phyloP scores from a whole-genome alignment of 2,888 invertebrate species.

The Lasius fuliginosus region DNA sequence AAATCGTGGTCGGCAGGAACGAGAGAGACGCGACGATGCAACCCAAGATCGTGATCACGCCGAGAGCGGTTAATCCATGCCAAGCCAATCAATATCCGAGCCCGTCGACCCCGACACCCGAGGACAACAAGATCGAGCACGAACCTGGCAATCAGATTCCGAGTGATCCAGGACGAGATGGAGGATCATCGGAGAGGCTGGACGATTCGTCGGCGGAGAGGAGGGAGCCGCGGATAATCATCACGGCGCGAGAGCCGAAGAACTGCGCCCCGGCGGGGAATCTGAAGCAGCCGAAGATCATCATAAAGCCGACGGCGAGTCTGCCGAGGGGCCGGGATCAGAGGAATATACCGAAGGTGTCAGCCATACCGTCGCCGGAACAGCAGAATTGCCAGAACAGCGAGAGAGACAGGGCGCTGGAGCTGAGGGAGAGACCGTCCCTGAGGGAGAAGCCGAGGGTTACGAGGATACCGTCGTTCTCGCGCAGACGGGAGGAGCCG shows the following conservation, averaged over 20 bases:
- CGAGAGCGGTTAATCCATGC: slow-evolving; percentile 75
- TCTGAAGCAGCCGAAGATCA: slow-evolving; percentile 83
- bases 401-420: slow-evolving; percentile 73
- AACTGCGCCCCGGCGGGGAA: slow-evolving; percentile 71
- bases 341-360: slow-evolving; percentile 82
- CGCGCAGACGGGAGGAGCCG: slow-evolving; percentile 76
- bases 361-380: slow-evolving; percentile 82
- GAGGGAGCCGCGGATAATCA: slow-evolving; percentile 88
- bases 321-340: slow-evolving; percentile 78
- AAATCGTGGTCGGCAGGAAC: slow-evolving; percentile 66
- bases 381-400: slow-evolving; percentile 70
- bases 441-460: slow-evolving; percentile 81
- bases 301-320: slow-evolving; percentile 83
- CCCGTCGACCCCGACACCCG: slow-evolving; percentile 49
- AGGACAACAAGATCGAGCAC: slow-evolving; percentile 61
- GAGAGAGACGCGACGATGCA: slow-evolving; percentile 63
- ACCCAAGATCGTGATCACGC: slow-evolving; percentile 81
- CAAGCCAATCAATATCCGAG: slow-evolving; percentile 74
- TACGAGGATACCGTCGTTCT: slow-evolving; percentile 81
- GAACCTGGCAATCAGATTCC: slow-evolving; percentile 56
- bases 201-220: slow-evolving; percentile 75
- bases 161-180: slow-evolving; percentile 12
- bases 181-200: neutral
- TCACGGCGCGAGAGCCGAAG: slow-evolving; percentile 88
- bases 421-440: slow-evolving; percentile 76